Evolutionary conservation across 1,140 invertebrate species (phyloP), one percentile per base, ranked within the genome.

Genomic region (Pissodes strobi): DNA sequence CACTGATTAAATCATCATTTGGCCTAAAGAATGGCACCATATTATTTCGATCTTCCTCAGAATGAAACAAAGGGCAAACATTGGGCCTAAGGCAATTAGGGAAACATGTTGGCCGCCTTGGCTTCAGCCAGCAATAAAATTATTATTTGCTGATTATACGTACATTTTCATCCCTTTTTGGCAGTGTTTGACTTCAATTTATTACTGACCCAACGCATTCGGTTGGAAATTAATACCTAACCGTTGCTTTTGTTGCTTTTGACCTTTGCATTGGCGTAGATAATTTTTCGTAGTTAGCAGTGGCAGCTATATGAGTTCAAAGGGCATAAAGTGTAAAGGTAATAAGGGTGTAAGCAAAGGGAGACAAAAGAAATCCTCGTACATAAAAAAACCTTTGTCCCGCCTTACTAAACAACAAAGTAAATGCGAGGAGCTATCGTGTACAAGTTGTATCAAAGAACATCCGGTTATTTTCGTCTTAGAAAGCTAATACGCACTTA

Each of bases 101-200:
- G 5, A 45, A 45, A 45, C 25, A 9, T 27, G 25, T 27, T n/a
- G n/a, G n/a, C n/a, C n/a, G 41, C 41, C 19, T 45, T 45, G 15
- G 41, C 41, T 19, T 21, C 41, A 45, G 12, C 15, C 10, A 9
- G 41, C 41, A 45, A 45, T 45, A 45, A 45, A 45, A 45, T 45
- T 45, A 45, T 45, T 45, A 45, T 45, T 45, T 45, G 19, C 41
- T 45, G 17, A 45, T 45, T 45, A 21, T 45, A 45, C 41, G 15
- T 45, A 45, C 15, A 21, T 45, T 45, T 45, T 21, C 41, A 45
- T 45, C 12, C 18, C 41, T 45, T 21, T 45, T 45, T 21, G 41
- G 41, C 41, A 45, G 18, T 15, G 41, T 45, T 45, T 45, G 41
- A 9, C 41, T 45, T 45, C 41, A 19, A 21, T 45, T 45, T 45